Base-by-base conservation (phyloP, 2,888 invertebrate genomes). In the Spicauda simplicius region DNA sequence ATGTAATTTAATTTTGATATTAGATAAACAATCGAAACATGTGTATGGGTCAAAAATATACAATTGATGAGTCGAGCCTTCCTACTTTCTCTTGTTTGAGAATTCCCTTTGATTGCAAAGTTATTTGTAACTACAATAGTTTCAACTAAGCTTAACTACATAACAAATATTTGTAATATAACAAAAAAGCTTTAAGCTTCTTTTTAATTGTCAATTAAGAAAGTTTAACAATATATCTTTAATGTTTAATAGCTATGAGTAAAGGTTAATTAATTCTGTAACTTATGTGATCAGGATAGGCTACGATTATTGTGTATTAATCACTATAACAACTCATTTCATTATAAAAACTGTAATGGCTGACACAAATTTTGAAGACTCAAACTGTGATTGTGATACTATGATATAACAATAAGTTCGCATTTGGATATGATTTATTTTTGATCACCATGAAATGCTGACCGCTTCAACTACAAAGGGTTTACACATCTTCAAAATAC, bases 351-450 rank as follows among this genome's bases (percentile, higher is more conserved):
- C 18, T n/a, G 53, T 54, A 30, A 55, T 50, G 37, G 50, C 33
- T 57, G 33, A 6, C 33, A 50, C 19, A 37, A 50, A 57, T 18
- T 56, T 19, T n/a, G 1, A 57, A n/a, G 19, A 6, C 14, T n/a
- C 19, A 19, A 30, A 50, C 30, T 14, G 48, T 33, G 33, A 57
- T 62, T 62, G 45, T 53, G 54, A 19, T 54, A 64, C 58, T 33
- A 20, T 63, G 54, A 64, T 64, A 66, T 14, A 67, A 37, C 12
- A 12, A 57, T 69, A 68, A 72, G 83, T 82, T 84, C 80, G 82
- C 81, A 74, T 82, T 81, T 73, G 72, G 69, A 70, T 60, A 80
- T 84, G 84, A 86, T 86, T 85, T 86, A 85, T 80, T 76, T 75
- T 66, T 61, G 45, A 63, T 61, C 73, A n/a, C 33, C 16, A 18